Base-by-base conservation (phyloP, 2,888 invertebrate species). In the Listrodromus nycthemerus region DNA sequence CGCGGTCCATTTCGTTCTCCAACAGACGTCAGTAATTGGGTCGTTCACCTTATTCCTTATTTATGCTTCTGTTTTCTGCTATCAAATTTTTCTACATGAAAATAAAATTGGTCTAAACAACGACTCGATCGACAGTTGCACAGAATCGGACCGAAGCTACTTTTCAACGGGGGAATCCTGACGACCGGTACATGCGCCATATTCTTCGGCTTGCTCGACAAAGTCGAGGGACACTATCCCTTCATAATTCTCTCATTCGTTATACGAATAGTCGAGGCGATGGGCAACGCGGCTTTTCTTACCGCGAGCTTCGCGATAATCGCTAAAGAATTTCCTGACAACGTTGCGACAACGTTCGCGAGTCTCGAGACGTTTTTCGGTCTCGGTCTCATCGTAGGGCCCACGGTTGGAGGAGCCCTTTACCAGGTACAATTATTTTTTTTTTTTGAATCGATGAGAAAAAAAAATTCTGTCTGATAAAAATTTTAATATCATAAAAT, bases 331-430 rank as follows among this genome's bases (percentile, higher is more conserved):
- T 98, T 98, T 93, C 97, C 98, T 0, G 95, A 98, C 85, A 96
- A 97, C 90, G 96, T 98, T 0, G 97, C 97, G 0, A 96, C 96
- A 6, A 97, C 97, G 89, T 98, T 98, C 94, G 97, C 97, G 1
- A 96, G 97, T 0, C 92, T 97, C 63, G 97, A 98, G 93, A 97
- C 98, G 0, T 98, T 97, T 93, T 98, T 98, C 91, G 98, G 98
- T 0, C 95, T 95, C 89, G 98, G 96, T 0, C 95, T 98, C 80
- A 98, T 98, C 81, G 97, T 97, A 0, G 98, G 98, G 0, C 98
- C 98, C 0, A 97, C 97, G 0, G 95, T 98, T 10, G 98, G 98
- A 0, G 98, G 98, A 0, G 96, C 97, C 0, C 94, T 98, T 0
- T 98, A 96, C 92, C 95, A 96, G 91, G 94, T 95, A 8, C 33